Evolutionary conservation across 2,888 invertebrate genomes (phyloP).

Genomic region (Rhaphigaster nebulosa): DNA sequence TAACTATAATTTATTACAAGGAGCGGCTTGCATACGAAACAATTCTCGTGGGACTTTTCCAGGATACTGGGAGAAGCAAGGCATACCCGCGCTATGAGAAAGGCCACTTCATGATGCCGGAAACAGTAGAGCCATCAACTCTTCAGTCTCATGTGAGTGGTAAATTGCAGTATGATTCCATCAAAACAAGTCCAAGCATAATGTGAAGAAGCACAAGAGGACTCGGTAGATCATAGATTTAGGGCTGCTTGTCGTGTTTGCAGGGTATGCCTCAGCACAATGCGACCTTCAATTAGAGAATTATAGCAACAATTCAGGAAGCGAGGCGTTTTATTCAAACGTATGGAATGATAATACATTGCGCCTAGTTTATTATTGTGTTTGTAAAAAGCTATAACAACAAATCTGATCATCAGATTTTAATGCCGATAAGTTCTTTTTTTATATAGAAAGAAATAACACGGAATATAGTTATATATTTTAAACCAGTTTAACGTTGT

Average conservation of each 20-base stretch:
- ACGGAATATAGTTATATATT: no score
- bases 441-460: no score
- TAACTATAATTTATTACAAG: background rate
- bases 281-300: background rate
- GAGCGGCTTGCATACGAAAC: background rate
- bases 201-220: background rate
- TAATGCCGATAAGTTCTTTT: no score
- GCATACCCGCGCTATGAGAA: background rate
- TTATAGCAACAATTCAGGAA: no score
- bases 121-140: background rate
- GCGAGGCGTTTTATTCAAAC: no score
- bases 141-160: background rate
- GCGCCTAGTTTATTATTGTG: no score
- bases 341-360: no score
- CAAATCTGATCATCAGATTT: no score
- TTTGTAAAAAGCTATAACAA: no score
- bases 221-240: background rate
- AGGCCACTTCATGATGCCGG: constrained; percentile 12
- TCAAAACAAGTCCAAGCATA: background rate
- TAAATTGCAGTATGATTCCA: background rate
- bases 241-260: background rate
- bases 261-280: background rate
- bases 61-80: background rate
- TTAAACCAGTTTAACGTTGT: background rate
- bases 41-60: constrained; percentile 14